Conservation (phyloP, 1,140 invertebrate genomes). For the Stegodyphus dumicola region DNA sequence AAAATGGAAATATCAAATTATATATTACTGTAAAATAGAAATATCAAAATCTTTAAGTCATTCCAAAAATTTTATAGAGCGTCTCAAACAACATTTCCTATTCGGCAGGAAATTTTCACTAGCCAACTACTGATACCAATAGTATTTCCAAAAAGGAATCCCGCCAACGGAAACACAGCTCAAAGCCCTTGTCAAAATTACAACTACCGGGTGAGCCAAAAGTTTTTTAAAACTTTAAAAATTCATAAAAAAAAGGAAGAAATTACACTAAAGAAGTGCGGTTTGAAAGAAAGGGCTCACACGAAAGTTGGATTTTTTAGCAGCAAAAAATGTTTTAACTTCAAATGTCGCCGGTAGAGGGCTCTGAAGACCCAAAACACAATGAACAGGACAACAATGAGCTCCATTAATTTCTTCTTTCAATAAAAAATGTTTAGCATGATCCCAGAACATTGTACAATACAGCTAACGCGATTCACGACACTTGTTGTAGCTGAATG, state of each 20-base stretch:
- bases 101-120: too few relatives aligned
- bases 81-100: too few relatives aligned
- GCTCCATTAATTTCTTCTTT: not conserved
- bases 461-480: not conserved
- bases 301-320: not conserved
- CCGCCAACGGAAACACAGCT: too few relatives aligned
- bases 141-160: too few relatives aligned
- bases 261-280: not conserved
- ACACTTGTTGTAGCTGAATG: not conserved
- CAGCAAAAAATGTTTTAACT: not conserved
- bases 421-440: not conserved
- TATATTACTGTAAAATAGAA: too few relatives aligned
- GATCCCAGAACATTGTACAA: not conserved
- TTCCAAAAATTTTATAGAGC: too few relatives aligned
- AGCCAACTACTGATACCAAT: too few relatives aligned
- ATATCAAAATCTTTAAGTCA: too few relatives aligned
- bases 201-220: not conserved
- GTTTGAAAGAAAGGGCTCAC: not conserved
- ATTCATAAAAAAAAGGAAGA: not conserved
- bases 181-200: too few relatives aligned
- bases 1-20: too few relatives aligned
- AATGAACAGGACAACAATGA: not conserved
- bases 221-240: not conserved
- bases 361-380: not conserved
- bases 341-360: not conserved